phyloP scores from a whole-genome alignment of 1,140 invertebrate species.

The Orussus abietinus region DNA sequence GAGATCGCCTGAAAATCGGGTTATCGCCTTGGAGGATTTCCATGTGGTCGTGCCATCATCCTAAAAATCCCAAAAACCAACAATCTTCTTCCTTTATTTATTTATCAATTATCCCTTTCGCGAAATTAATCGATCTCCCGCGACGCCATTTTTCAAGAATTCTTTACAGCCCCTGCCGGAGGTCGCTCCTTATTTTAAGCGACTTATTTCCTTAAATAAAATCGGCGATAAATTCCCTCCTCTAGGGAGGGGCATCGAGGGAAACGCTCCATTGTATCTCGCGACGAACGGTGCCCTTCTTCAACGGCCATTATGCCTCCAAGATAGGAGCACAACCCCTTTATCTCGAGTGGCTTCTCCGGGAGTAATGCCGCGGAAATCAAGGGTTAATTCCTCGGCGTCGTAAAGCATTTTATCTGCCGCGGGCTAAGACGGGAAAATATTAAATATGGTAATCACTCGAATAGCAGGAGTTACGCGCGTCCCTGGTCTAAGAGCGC shows the following conservation, averaged over 20 bases:
- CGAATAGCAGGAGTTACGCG: constrained; percentile 18
- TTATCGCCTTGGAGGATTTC: no score
- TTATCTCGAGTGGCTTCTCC: constrained; percentile 41
- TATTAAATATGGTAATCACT: constrained; percentile 35
- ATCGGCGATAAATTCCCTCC: no score
- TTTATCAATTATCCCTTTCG: no score
- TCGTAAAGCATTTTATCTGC: constrained; percentile 48
- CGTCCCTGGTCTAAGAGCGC: no score
- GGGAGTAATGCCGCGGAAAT: constrained; percentile 49
- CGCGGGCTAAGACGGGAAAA: constrained; percentile 16
- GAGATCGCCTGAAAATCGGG: no score
- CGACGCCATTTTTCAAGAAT: no score
- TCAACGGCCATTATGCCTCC: constrained; percentile 29
- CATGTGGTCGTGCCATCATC: constrained; percentile 3
- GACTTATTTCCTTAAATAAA: no score
- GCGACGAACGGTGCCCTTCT: constrained; percentile 14
- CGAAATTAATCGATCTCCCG: no score
- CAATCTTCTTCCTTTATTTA: neutral
- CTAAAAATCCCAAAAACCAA: neutral
- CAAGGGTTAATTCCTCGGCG: constrained; percentile 48
- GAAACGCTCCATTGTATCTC: no score
- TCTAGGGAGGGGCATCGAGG: no score
- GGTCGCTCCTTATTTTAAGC: no score
- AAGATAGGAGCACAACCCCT: constrained; percentile 48
- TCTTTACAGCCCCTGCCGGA: no score